These are phyloP conservation scores for Sinonovacula constricta DNA, from an alignment of 1,140 invertebrate genomes.

Conservation along the genomic window DNA sequence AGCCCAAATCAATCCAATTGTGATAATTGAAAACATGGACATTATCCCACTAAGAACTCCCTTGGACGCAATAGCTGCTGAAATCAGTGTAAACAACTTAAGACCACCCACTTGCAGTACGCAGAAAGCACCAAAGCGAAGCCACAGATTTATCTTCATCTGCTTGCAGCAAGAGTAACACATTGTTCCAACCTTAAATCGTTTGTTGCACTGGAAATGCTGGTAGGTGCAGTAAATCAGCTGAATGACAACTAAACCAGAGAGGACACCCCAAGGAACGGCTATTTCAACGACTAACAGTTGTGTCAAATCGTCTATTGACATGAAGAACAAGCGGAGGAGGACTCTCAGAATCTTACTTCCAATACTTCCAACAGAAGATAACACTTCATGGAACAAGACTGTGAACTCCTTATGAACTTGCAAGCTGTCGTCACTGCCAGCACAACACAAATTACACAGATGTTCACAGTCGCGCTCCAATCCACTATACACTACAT, in stretches of 20 bases:
- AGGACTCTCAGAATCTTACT: conserved; percentile 11
- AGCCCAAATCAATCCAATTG: background rate
- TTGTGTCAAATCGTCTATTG: conserved; percentile 14
- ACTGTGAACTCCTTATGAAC: background rate
- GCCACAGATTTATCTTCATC: background rate
- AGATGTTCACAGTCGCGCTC: conserved; percentile 25
- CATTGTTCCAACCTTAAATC: background rate
- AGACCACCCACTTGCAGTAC: conserved; percentile 4
- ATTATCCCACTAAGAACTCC: background rate
- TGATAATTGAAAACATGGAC: background rate
- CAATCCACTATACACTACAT: background rate
- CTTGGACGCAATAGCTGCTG: background rate
- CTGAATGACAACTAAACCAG: background rate
- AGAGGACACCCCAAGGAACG: conserved; percentile 1
- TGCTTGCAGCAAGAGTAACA: conserved; percentile 3
- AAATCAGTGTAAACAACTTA: conserved; percentile 1
- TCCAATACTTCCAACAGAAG: background rate
- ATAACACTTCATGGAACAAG: background rate
- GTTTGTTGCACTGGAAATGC: background rate
- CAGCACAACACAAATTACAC: conserved; percentile 27
- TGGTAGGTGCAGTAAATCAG: background rate
- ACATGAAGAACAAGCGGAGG: background rate
- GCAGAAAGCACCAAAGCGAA: background rate
- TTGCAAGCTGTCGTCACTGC: conserved; percentile 13
- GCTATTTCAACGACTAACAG: no score